Conservation (phyloP, 2,113 vertebrate genomes). For the Gambusia holbrooki region DNA sequence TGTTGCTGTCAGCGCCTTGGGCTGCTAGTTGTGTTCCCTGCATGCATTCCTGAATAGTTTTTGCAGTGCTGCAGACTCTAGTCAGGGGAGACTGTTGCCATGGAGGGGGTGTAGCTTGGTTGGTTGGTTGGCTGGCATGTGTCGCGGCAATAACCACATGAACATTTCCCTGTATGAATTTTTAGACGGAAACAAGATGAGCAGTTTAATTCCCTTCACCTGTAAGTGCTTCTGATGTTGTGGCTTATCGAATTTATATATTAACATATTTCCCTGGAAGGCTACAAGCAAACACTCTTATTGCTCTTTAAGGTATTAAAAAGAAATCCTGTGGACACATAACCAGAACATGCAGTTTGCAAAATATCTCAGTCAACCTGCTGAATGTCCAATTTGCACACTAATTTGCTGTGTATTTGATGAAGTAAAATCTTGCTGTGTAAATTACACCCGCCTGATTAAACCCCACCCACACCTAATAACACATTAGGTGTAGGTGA, state of each 20-base stretch:
- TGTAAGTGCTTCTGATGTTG: neutral
- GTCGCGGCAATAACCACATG: neutral
- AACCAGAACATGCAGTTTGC: neutral
- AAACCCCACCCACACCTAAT: neutral
- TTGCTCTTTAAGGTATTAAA: neutral
- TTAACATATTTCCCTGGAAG: neutral
- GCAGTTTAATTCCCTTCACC: neutral
- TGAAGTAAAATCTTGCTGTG: neutral
- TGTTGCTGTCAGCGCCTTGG: neutral
- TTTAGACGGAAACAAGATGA: slow-evolving; percentile 6
- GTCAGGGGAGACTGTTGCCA: neutral
- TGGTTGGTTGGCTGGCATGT: neutral
- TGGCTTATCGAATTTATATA: neutral
- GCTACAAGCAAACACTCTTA: neutral
- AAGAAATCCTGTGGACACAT: neutral
- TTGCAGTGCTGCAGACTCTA: neutral
- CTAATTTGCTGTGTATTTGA: neutral
- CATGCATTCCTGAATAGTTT: neutral
- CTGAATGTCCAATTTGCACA: neutral
- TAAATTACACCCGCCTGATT: neutral
- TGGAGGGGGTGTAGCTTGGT: slow-evolving; percentile 1
- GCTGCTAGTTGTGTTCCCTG: neutral
- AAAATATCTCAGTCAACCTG: neutral
- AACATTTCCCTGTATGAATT: neutral
- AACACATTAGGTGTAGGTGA: neutral